Conservation (phyloP, 2,797 vertebrate genomes). For the Amblyraja radiata region DNA sequence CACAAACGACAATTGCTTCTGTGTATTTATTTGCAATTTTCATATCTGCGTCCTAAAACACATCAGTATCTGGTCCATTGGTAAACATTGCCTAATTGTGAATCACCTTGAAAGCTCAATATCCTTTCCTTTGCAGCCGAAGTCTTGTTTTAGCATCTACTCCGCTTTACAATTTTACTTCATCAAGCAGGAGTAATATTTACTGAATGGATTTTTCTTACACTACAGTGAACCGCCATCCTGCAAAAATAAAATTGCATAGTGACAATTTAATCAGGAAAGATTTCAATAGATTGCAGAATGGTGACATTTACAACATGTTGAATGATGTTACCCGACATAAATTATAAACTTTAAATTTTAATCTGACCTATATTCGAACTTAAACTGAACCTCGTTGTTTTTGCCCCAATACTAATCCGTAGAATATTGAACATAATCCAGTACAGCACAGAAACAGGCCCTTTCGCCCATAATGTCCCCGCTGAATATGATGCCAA, state of each 20-base stretch:
- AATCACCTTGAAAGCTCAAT: background rate
- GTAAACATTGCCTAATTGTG: constrained; percentile 22
- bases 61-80: constrained; percentile 26
- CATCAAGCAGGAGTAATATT: background rate
- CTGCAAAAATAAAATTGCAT: constrained; percentile 11
- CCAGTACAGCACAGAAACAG: too few species aligned
- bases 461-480: too few species aligned
- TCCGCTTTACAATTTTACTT: constrained; percentile 14
- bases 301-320: background rate
- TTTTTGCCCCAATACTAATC: background rate
- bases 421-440: too few species aligned
- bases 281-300: background rate
- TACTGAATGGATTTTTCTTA: background rate
- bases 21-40: constrained; percentile 31
- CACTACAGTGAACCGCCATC: constrained; percentile 1
- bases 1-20: background rate
- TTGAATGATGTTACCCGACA: background rate
- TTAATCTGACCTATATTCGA: too few species aligned
- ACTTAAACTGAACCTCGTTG: background rate
- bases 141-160: constrained; percentile 9
- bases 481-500: too few species aligned
- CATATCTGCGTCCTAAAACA: constrained; percentile 32
- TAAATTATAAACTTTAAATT: too few species aligned
- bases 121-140: background rate
- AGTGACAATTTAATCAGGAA: background rate